Conservation (phyloP, 1,140 invertebrate genomes). For the Oscheius sp. region DNA sequence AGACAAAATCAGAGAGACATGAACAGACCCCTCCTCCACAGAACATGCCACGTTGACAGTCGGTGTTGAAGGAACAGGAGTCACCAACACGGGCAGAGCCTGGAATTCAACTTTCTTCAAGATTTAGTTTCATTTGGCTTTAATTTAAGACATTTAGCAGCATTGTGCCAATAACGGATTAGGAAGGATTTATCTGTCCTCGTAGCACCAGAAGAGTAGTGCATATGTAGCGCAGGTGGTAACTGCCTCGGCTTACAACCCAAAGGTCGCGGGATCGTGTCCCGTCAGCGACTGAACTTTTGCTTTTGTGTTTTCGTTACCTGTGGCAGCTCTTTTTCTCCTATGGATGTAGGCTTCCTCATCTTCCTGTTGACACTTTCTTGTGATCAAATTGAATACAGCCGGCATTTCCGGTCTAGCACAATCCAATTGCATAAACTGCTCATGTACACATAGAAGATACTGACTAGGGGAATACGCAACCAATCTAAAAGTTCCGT, state of each 20-base stretch:
- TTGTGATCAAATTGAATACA: constrained; percentile 27
- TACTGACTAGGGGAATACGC: constrained; percentile 22
- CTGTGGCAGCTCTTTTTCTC: constrained; percentile 19
- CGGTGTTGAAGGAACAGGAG: constrained; percentile 48
- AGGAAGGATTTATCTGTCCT: not conserved
- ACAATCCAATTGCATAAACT: constrained; percentile 14
- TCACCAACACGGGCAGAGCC: constrained; percentile 35
- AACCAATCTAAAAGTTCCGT: constrained; percentile 20
- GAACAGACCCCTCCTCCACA: constrained; percentile 55
- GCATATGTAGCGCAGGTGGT: too few species aligned
- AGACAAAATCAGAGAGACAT: constrained; percentile 57
- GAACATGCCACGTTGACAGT: constrained; percentile 56
- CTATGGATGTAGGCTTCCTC: not conserved
- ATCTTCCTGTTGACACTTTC: constrained; percentile 27
- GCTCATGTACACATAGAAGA: constrained; percentile 38
- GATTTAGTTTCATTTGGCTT: not conserved
- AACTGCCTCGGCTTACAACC: too few species aligned
- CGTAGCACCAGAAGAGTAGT: not conserved
- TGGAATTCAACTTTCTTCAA: not conserved
- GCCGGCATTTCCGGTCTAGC: constrained; percentile 15
- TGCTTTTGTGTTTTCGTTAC: not conserved
- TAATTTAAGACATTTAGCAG: not conserved
- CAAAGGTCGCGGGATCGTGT: too few species aligned
- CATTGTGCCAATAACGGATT: not conserved
- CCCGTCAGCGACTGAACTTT: too few species aligned